A percentile compares a stretch with the other conserved stretches of the same genome.
phyloP scores from a whole-genome alignment of 2,797 vertebrate genomes.

The Buceros bicornis region DNA sequence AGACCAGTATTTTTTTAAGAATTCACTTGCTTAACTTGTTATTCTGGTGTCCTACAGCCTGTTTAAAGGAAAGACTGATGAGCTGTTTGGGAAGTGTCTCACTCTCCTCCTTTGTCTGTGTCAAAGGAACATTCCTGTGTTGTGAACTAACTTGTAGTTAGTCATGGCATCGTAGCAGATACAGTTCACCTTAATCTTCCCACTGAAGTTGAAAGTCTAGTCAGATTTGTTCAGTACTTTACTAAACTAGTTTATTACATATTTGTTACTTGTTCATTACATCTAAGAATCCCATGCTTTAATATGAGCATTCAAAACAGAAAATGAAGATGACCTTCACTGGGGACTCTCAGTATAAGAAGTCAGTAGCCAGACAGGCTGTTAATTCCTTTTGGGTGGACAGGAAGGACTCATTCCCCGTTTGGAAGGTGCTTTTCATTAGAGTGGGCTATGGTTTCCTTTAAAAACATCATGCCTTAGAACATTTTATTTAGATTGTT shows the following conservation, averaged over 20 bases:
- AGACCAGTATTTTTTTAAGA: background rate
- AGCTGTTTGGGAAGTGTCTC: conserved; percentile 18
- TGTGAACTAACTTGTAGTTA: background rate
- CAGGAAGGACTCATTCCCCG: background rate
- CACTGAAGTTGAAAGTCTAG: background rate
- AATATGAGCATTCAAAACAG: background rate
- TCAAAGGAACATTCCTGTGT: conserved; percentile 5
- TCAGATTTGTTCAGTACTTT: background rate
- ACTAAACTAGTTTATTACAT: background rate
- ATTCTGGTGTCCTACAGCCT: background rate
- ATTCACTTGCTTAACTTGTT: background rate
- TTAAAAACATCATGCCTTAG: background rate
- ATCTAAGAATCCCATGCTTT: background rate
- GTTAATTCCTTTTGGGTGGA: background rate
- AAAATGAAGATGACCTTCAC: background rate
- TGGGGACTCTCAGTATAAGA: background rate
- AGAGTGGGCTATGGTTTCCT: background rate
- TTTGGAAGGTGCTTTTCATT: background rate
- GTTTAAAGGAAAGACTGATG: conserved; percentile 1
- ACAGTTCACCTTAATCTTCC: background rate
- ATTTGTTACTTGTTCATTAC: background rate
- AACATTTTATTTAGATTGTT: background rate
- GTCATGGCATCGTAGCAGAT: background rate
- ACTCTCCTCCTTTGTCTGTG: background rate
- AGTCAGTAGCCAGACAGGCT: background rate